Evolutionary conservation across 2,888 invertebrate genomes (phyloP).

Genomic region (Eupithecia centaureata): DNA sequence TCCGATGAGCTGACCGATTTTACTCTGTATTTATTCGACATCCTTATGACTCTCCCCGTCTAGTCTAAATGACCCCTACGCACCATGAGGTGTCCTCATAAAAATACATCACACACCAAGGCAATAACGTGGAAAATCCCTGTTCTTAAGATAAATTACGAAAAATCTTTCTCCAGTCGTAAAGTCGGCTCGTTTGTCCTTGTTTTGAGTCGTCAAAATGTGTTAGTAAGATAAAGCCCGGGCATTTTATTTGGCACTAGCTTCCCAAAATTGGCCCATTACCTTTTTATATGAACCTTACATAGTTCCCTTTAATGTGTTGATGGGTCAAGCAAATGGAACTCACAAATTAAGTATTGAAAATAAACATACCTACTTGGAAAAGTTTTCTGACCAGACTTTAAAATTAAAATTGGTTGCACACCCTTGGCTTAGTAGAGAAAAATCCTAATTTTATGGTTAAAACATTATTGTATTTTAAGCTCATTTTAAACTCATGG

Average conservation of each 20-base stretch:
- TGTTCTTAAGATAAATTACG: slow-evolving; percentile 23
- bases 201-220: slow-evolving; percentile 12
- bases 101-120: slow-evolving; percentile 14
- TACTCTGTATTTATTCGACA: background rate
- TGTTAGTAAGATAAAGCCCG: background rate
- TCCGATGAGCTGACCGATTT: background rate
- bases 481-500: no score
- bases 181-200: slow-evolving; percentile 15
- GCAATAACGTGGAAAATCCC: slow-evolving; percentile 24
- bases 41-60: background rate
- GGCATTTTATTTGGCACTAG: background rate
- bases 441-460: no score
- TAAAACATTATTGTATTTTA: no score
- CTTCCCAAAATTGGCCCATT: background rate
- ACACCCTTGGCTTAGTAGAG: no score
- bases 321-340: background rate
- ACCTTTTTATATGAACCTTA: background rate
- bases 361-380: background rate
- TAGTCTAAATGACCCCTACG: background rate
- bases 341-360: background rate
- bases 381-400: background rate
- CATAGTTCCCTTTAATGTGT: background rate
- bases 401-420: background rate
- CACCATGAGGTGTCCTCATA: slow-evolving; percentile 6
- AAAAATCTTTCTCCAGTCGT: slow-evolving; percentile 19